Base-by-base conservation (phyloP, 2,797 vertebrate species). In the Falco peregrinus region DNA sequence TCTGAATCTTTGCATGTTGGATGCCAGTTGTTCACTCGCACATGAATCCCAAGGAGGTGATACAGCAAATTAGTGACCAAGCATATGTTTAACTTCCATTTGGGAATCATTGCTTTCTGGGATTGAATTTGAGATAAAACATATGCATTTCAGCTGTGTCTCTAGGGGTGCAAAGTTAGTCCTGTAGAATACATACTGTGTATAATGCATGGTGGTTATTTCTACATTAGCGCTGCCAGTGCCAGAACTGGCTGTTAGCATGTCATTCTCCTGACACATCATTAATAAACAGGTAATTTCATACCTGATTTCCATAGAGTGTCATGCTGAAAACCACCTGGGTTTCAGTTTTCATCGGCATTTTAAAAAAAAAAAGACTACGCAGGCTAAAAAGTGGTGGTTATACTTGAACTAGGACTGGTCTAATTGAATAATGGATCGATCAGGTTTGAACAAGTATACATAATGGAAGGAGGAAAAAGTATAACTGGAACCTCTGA, bases 221-320 rank as follows among this genome's bases (percentile, higher is more conserved):
- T 95, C 97, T 97, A 51, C 94, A 76, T 97, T 97, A 96, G 96
- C 90, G 39, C 94, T 76, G 73, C 93, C 90, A 39, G 95, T 63
- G 97, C 96, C 93, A 84, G 94, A 86, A 93, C 61, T 95, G 65
- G 96, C 96, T 89, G 93, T 90, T 97, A 95, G 91, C 39, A 22
- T 97, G 97, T 97, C 98, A 64, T 96, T 98, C 96, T 97, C 89
- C 96, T 96, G 97, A 97, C 97, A 97, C 97, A 1, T 97, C 98
- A 90, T 98, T 98, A 98, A 98, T 98, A 98, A 98, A 97, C 95
- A 94, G 95, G 97, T 97, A 96, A 98, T 98, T 98, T 97, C 97
- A 98, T 98, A 98, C 97, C 97, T 96, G 97, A 98, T 98, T 98
- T 98, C 97, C 97, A 98, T 57, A 31, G 95, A 97, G 94, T 97